Conservation (phyloP, 2,113 vertebrate species). For the Paraplagusia blochii region DNA sequence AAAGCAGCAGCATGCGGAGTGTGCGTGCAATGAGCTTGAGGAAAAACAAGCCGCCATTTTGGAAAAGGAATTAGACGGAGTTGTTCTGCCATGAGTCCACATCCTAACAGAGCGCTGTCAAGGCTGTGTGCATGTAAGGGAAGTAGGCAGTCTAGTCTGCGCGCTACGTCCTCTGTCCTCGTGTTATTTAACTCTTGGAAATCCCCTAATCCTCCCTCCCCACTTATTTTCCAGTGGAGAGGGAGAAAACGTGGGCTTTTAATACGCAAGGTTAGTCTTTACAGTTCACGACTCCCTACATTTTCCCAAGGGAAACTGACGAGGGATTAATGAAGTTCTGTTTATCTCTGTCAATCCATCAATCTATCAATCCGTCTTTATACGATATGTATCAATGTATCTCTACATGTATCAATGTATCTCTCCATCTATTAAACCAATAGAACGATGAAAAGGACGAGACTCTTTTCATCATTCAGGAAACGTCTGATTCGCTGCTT, state of each 20-base stretch:
- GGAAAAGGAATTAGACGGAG: slow-evolving; percentile 63
- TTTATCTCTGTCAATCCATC: too few relatives aligned
- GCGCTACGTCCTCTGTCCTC: slow-evolving; percentile 58
- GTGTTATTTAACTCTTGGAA: slow-evolving; percentile 64
- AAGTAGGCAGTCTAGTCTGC: slow-evolving; percentile 40
- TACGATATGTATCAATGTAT: too few relatives aligned
- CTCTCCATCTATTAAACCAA: too few relatives aligned
- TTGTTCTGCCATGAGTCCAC: slow-evolving; percentile 56
- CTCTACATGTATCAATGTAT: too few relatives aligned
- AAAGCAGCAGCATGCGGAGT: slow-evolving; percentile 33
- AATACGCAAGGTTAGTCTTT: slow-evolving; percentile 11
- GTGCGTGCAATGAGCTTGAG: slow-evolving; percentile 50
- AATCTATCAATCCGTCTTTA: too few relatives aligned
- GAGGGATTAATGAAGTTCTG: too few relatives aligned
- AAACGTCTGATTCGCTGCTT: too few relatives aligned
- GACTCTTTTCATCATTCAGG: too few relatives aligned
- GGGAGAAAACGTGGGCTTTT: slow-evolving; percentile 47
- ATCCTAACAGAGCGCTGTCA: slow-evolving; percentile 47
- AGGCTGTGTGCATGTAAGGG: slow-evolving; percentile 38
- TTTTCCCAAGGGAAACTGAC: too few relatives aligned
- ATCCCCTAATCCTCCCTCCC: slow-evolving; percentile 58
- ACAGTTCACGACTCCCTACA: background rate
- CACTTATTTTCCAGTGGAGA: slow-evolving; percentile 44
- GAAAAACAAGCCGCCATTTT: slow-evolving; percentile 74
- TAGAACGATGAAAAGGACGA: too few relatives aligned